Conservation (phyloP, 2,113 vertebrate species). For the Nesoenas mayeri region DNA sequence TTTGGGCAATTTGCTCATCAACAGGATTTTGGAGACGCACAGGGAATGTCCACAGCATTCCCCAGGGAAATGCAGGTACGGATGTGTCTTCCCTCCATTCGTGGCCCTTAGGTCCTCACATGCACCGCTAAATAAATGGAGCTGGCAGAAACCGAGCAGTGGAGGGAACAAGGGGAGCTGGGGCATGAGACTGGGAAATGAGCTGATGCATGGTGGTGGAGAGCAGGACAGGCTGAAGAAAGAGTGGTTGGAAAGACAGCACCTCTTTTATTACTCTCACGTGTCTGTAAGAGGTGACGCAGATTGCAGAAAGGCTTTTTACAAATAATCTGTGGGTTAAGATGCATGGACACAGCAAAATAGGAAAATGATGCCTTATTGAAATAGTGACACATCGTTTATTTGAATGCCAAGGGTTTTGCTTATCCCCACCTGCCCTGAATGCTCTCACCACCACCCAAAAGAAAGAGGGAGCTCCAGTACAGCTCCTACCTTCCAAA, state of each 20-base stretch:
- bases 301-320: background rate
- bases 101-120: background rate
- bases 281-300: rapidly evolving
- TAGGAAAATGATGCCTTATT: background rate
- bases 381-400: background rate
- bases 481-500: background rate
- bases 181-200: background rate
- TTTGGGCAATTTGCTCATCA: rapidly evolving
- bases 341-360: background rate
- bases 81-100: background rate
- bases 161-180: background rate
- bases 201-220: background rate
- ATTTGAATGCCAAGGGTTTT: background rate
- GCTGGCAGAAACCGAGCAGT: background rate
- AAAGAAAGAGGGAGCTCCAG: background rate
- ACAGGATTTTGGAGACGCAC: background rate
- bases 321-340: background rate
- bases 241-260: background rate
- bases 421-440: background rate
- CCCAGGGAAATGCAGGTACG: background rate
- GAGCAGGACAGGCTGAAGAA: background rate
- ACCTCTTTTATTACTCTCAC: rapidly evolving
- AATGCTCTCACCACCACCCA: background rate
- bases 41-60: background rate
- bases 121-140: background rate